Evolutionary conservation across 1,140 invertebrate genomes (phyloP), one percentile per base, ranked within the genome.

Genomic region (Tetraneura akinire): DNA sequence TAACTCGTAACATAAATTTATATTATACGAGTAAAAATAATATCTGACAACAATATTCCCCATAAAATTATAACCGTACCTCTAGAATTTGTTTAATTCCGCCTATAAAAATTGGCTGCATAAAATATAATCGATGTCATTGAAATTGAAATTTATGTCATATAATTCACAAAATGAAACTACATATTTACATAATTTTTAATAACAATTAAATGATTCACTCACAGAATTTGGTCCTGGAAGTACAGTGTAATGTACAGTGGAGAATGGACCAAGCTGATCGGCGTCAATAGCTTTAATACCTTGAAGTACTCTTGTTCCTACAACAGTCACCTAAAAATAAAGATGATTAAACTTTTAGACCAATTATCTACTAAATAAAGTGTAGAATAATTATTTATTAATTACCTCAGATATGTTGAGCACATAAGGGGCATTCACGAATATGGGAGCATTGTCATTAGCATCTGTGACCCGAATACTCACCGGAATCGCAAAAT

Each of bases 381-480:
- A 1, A 13, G 14, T 60, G 26, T 23, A 26, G 23, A 23, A 11
- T 13, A 60, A 60, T 60, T 16, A 37, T 37, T 37, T 37, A 16
- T 14, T 16, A 78, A 80, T 86, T 85, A 90, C 89, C 89, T 96
- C 95, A 0, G 93, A 94, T 78, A 96, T 91, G 83, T 94, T 93
- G 68, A 95, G 87, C 16, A 90, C 88, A 84, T 94, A 96, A 9
- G 94, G 94, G 8, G 92, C 91, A 80, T 93, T 93, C 45, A 91
- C 87, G 87, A 95, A 96, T 83, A 90, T 87, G 0, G 94, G 94
- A 9, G 93, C 91, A 87, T 96, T 96, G 86, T 97, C 95, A 85
- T 97, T 97, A 23, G 92, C 94, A 87, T 97, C 95, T 29, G 91
- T 94, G n/a, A 96, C 94, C 81, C 94, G 88, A 62, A 97, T 93